Evolutionary conservation across 2,888 invertebrate genomes (phyloP).

Genomic region (Lordiphosa fenestrarum): DNA sequence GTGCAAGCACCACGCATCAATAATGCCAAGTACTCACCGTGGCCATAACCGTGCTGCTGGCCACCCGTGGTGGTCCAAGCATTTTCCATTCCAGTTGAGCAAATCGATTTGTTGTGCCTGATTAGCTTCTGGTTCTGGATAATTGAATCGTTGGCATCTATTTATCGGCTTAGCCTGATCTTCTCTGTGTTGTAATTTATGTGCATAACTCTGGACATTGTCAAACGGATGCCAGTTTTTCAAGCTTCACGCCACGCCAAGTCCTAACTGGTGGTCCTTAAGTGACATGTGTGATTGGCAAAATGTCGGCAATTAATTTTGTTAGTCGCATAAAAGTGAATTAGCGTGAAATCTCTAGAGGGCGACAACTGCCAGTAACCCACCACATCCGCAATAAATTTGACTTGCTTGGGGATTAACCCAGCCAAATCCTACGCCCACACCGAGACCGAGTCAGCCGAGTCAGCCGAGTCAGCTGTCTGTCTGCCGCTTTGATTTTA

Average conservation of each 20-base stretch:
- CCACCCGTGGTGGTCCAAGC: constrained; percentile 8
- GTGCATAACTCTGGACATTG: constrained; percentile 43
- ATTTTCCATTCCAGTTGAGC: constrained; percentile 1
- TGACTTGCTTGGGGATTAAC: constrained; percentile 16
- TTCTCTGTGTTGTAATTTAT: constrained; percentile 54
- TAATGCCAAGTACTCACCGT: too few species aligned
- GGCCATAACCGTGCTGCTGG: neutral
- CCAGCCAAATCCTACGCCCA: constrained; percentile 2
- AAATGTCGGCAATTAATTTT: constrained; percentile 69
- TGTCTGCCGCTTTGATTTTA: constrained; percentile 45
- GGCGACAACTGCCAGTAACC: constrained; percentile 22
- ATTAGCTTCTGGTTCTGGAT: constrained; percentile 22
- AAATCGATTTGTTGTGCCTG: constrained; percentile 15
- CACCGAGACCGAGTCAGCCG: neutral
- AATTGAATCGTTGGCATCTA: constrained; percentile 36
- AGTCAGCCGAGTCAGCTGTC: neutral
- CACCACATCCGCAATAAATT: constrained; percentile 2
- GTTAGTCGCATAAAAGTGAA: constrained; percentile 63
- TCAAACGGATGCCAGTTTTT: too few species aligned
- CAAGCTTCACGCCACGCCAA: too few species aligned
- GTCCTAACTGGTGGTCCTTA: neutral
- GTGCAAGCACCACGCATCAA: too few species aligned
- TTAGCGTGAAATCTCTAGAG: constrained; percentile 53
- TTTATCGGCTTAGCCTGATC: constrained; percentile 11
- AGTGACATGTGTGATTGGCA: constrained; percentile 40